A percentile compares a stretch with the other conserved stretches of the same genome.
These are phyloP conservation scores for Matsumurasca onukii DNA, from an alignment of 1,140 invertebrate genomes.

Conservation along the genomic window DNA sequence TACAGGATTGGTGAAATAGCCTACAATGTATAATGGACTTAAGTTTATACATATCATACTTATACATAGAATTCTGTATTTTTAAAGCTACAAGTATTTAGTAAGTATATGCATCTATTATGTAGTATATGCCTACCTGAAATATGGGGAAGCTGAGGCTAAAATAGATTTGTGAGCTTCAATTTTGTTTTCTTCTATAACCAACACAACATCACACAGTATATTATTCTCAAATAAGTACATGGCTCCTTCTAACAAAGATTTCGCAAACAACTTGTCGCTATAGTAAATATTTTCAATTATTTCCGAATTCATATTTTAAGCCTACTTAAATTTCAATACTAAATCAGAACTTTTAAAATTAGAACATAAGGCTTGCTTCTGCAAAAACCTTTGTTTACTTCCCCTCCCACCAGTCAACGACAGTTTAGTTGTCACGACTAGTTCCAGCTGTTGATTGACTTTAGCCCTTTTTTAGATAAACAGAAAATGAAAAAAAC, in stretches of 20 bases:
- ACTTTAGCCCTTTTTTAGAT: too few species aligned
- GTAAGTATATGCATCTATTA: not conserved
- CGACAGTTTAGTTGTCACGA: too few species aligned
- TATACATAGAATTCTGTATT: not conserved
- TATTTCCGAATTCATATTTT: conserved; percentile 8
- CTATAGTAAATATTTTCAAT: conserved; percentile 19
- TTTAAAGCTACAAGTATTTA: not conserved
- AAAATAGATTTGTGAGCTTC: conserved; percentile 18
- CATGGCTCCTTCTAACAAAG: conserved; percentile 6
- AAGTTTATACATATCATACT: not conserved
- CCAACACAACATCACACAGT: conserved; percentile 26
- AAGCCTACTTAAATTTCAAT: too few species aligned
- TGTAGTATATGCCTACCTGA: conserved; percentile 9
- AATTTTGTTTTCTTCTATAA: conserved; percentile 22
- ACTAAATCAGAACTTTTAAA: too few species aligned
- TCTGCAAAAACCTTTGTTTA: too few species aligned
- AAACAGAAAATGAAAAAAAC: too few species aligned
- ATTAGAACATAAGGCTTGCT: too few species aligned
- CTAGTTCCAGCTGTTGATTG: too few species aligned
- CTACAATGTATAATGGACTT: not conserved
- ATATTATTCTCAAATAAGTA: conserved; percentile 19
- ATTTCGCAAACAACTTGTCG: conserved; percentile 13
- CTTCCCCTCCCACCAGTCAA: too few species aligned
- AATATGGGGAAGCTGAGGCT: conserved; percentile 21
- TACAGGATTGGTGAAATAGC: not conserved